phyloP scores from a whole-genome alignment of 2,113 vertebrate genomes.

The Sphaerodactylus townsendi region DNA sequence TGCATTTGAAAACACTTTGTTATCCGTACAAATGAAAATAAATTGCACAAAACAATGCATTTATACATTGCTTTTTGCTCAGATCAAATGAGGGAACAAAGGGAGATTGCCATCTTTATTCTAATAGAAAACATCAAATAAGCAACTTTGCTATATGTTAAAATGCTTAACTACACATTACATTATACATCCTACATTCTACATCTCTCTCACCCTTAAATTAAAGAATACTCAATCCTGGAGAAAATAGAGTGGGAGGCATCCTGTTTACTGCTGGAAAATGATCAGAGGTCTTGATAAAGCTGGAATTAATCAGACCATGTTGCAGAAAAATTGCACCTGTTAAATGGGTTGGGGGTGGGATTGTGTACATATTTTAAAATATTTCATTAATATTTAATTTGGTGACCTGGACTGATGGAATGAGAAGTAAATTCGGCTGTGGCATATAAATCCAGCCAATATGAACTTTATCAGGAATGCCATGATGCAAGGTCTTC shows the following conservation, averaged over 20 bases:
- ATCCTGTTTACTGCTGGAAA: slow-evolving; percentile 7
- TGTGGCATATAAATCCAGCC: slow-evolving; percentile 61
- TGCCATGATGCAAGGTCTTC: slow-evolving; percentile 36
- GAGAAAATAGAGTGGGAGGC: slow-evolving; percentile 27
- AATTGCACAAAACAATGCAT: slow-evolving; percentile 51
- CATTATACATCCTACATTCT: slow-evolving; percentile 18
- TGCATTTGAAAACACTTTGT: slow-evolving; percentile 50
- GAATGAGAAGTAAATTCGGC: slow-evolving; percentile 55
- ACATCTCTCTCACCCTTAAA: not conserved
- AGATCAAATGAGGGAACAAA: slow-evolving; percentile 49
- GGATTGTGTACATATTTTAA: slow-evolving; percentile 42
- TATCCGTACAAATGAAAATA: slow-evolving; percentile 59
- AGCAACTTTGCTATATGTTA: slow-evolving; percentile 35
- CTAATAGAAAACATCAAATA: slow-evolving; percentile 12
- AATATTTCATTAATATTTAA: slow-evolving; percentile 69
- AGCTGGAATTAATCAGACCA: slow-evolving; percentile 20
- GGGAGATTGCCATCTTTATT: slow-evolving; percentile 20
- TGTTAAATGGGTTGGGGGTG: slow-evolving; percentile 20
- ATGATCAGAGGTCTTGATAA: slow-evolving; percentile 1
- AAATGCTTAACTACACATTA: slow-evolving; percentile 35
- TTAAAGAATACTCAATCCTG: slow-evolving; percentile 8
- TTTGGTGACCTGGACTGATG: slow-evolving; percentile 60
- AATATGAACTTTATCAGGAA: slow-evolving; percentile 28
- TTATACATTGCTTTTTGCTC: not conserved
- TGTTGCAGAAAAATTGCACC: slow-evolving; percentile 9